Base-by-base conservation (phyloP, 2,888 invertebrate genomes). In the Polymixis flavicincta region DNA sequence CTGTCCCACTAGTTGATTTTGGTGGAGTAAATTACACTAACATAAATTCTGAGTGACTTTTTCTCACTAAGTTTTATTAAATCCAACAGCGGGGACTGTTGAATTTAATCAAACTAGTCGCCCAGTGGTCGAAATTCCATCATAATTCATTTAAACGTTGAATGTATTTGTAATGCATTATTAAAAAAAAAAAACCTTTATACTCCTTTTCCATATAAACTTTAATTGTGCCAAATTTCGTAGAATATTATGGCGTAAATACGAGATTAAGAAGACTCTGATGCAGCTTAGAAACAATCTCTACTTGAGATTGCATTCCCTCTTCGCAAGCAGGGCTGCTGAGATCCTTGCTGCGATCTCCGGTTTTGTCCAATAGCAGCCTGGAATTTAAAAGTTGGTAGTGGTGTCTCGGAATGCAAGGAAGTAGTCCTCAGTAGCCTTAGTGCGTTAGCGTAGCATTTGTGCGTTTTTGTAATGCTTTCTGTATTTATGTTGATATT, bases 401-500 rank as follows among this genome's bases (percentile, higher is more conserved):
- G 22, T 64, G 48, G 22, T 64, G 48, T 14, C 19, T 48, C 19
- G 13, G 25, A 22, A 45, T 45, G 45, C 25, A 19, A 19, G 19
- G 25, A 45, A 64, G 19, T 25, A 45, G 13, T 25, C 2, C 13
- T 64, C 45, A 48, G 19, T 28, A 14, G 25, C 13, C 13, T 11
- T 25, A 63, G 13, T 48, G 22, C 22, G 48, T 64, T 64, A 25
- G 19, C 25, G 19, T 45, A 48, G 28, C 28, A 22, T 28, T 48
- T 14, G 1, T 52, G 32, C 17, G 8, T 67, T 32, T 61, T 60
- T 54, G 17, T 59, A 71, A 45, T 64, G 17, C 22, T 60, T 65
- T 65, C 54, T 80, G 11, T 74, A 66, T 59, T 70, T 37, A 61
- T 50, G n/a, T 22, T 74, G 45, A 67, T 59, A 71, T n/a, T 71